A percentile compares a stretch with the other conserved stretches of the same genome.
Evolutionary conservation across 2,888 invertebrate species (phyloP).

Genomic region (Stenoptilia bipunctidactyla): DNA sequence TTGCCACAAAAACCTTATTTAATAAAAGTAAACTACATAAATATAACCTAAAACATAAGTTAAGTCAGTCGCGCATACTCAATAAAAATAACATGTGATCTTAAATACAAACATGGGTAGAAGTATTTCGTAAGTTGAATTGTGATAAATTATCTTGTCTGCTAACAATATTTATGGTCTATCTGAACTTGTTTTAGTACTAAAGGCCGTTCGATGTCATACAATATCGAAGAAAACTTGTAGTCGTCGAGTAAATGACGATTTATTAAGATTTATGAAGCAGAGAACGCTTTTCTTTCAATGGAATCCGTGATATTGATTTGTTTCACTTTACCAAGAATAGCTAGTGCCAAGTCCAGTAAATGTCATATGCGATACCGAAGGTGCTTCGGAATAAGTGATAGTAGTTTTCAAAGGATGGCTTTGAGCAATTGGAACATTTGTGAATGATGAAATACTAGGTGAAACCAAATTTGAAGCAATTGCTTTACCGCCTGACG

Average conservation of each 20-base stretch:
- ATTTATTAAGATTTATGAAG: too few species aligned
- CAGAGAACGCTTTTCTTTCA: too few species aligned
- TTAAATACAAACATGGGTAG: too few species aligned
- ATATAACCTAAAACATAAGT: slow-evolving; percentile 20
- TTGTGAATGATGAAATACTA: slow-evolving; percentile 7
- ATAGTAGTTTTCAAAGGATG: slow-evolving; percentile 21
- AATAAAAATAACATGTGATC: neutral
- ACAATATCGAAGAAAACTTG: too few species aligned
- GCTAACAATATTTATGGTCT: too few species aligned
- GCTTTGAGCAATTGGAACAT: slow-evolving; percentile 12
- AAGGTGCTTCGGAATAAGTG: slow-evolving; percentile 26
- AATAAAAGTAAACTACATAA: slow-evolving; percentile 2
- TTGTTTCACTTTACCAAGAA: slow-evolving; percentile 26
- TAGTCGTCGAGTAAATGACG: too few species aligned
- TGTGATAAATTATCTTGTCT: too few species aligned
- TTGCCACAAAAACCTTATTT: neutral
- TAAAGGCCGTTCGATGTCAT: too few species aligned
- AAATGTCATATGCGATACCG: slow-evolving; percentile 31
- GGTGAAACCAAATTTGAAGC: slow-evolving; percentile 6
- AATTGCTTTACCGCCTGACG: neutral
- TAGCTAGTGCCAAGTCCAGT: slow-evolving; percentile 27
- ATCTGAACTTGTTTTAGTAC: too few species aligned
- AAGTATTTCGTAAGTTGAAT: too few species aligned
- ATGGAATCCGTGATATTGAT: too few species aligned
- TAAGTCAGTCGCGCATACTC: slow-evolving; percentile 30